Evolutionary conservation across 1,140 invertebrate genomes (phyloP).

Genomic region (Pissodes strobi): DNA sequence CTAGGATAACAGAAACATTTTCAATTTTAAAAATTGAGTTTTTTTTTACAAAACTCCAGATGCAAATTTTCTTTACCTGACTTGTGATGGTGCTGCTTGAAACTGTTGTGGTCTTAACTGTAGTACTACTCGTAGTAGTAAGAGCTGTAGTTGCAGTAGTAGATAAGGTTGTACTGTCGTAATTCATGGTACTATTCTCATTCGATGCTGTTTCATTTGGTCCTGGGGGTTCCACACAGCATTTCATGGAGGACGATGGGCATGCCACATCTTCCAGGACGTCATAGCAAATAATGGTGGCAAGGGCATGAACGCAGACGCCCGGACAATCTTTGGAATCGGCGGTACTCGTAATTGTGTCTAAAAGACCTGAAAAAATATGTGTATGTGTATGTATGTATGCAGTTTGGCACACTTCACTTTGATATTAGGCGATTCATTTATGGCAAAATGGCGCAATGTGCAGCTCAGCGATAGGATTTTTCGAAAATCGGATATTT

Average conservation of each 20-base stretch:
- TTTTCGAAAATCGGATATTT: no score
- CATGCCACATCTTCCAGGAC: conserved; percentile 76
- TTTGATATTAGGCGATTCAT: no score
- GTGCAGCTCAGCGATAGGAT: no score
- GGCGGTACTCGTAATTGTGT: conserved; percentile 80
- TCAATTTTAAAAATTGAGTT: no score
- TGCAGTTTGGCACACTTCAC: background rate
- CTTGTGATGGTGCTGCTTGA: conserved; percentile 34
- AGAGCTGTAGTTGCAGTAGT: conserved; percentile 36
- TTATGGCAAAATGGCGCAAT: no score
- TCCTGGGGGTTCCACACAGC: conserved; percentile 73
- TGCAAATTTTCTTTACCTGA: conserved; percentile 33
- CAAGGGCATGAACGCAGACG: conserved; percentile 79
- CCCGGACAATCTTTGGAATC: conserved; percentile 84
- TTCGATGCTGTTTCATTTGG: conserved; percentile 53
- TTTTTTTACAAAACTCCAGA: background rate
- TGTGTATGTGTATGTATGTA: background rate
- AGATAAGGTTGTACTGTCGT: conserved; percentile 54
- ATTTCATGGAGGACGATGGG: conserved; percentile 77
- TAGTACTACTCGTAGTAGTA: conserved; percentile 17
- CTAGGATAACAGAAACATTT: no score
- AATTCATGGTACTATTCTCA: conserved; percentile 39
- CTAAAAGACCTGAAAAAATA: conserved; percentile 69
- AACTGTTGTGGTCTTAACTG: conserved; percentile 15
- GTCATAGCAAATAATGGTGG: conserved; percentile 81